Percentiles rank a stretch among this genome's conserved stretches.
phyloP scores from a whole-genome alignment of 2,797 vertebrate genomes.

The Argya squamiceps region DNA sequence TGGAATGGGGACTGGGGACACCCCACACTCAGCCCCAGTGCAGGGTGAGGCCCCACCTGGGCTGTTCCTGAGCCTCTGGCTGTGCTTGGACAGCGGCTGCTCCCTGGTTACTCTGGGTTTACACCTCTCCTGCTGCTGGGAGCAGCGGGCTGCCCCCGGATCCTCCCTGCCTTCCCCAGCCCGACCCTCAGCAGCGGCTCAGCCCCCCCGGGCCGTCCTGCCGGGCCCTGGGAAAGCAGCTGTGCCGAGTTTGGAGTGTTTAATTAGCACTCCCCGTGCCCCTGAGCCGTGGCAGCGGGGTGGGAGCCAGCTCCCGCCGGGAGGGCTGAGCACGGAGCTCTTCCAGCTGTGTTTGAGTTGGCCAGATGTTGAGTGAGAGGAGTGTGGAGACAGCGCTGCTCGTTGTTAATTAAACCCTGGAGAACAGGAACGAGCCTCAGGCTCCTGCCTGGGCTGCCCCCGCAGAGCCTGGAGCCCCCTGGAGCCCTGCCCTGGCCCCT shows the following conservation, averaged over 20 bases:
- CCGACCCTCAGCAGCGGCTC: no score
- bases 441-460: neutral
- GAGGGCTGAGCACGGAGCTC: neutral
- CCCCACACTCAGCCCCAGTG: fast-evolving
- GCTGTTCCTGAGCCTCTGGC: fast-evolving
- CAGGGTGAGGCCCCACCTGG: neutral
- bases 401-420: neutral
- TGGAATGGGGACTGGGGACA: fast-evolving
- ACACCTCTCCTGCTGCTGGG: fast-evolving
- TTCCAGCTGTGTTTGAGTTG: constrained; percentile 26
- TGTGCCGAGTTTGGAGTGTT: neutral
- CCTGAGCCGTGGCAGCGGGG: neutral
- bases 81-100: neutral
- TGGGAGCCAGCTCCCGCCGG: neutral
- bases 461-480: neutral
- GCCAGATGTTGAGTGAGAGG: neutral
- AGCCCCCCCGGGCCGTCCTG: fast-evolving
- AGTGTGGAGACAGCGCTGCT: neutral
- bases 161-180: neutral
- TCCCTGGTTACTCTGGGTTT: fast-evolving
- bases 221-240: neutral
- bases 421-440: fast-evolving
- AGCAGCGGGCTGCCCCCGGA: fast-evolving
- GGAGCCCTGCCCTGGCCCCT: fast-evolving
- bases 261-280: neutral